Percentiles rank a stretch among this genome's conserved stretches.
phyloP scores from a whole-genome alignment of 2,113 vertebrate genomes.

The Mus spicilegus region DNA sequence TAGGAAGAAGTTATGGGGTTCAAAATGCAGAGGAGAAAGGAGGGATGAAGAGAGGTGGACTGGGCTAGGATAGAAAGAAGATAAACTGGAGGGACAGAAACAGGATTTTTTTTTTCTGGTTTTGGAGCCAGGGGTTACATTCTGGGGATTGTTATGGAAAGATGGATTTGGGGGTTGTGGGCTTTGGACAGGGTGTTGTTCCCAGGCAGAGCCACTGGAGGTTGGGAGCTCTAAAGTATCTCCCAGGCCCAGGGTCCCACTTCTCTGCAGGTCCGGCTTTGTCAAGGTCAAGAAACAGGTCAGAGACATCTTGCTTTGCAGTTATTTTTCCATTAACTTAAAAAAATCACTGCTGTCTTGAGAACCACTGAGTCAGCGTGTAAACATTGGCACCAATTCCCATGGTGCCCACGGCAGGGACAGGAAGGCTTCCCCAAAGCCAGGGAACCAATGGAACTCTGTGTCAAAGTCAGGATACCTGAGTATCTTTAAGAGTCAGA shows the following conservation, averaged over 20 bases:
- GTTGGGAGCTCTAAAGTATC: background rate
- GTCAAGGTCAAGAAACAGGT: slow-evolving; percentile 23
- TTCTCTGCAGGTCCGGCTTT: background rate
- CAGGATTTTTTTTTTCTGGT: background rate
- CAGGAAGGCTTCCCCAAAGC: background rate
- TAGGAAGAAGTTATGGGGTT: background rate
- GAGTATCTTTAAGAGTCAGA: slow-evolving; percentile 69
- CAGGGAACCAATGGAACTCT: background rate
- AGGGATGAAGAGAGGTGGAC: background rate
- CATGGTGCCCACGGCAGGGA: slow-evolving; percentile 53
- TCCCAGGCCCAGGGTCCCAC: background rate
- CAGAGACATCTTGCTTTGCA: background rate
- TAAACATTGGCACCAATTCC: slow-evolving; percentile 66
- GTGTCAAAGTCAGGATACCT: slow-evolving; percentile 70
- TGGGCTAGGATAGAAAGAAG: background rate
- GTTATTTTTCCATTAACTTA: slow-evolving; percentile 52
- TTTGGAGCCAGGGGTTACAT: background rate
- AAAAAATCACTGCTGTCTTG: slow-evolving; percentile 37
- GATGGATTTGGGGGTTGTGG: background rate
- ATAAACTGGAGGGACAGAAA: background rate
- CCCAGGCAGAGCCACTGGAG: background rate
- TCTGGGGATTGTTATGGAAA: background rate
- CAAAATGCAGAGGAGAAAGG: background rate
- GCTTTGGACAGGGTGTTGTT: background rate
- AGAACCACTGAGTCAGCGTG: slow-evolving; percentile 59